A percentile compares a stretch with the other conserved stretches of the same genome.
These are phyloP conservation scores for Rhabdornis inornatus DNA, from an alignment of 2,113 vertebrate genomes.

Conservation along the genomic window DNA sequence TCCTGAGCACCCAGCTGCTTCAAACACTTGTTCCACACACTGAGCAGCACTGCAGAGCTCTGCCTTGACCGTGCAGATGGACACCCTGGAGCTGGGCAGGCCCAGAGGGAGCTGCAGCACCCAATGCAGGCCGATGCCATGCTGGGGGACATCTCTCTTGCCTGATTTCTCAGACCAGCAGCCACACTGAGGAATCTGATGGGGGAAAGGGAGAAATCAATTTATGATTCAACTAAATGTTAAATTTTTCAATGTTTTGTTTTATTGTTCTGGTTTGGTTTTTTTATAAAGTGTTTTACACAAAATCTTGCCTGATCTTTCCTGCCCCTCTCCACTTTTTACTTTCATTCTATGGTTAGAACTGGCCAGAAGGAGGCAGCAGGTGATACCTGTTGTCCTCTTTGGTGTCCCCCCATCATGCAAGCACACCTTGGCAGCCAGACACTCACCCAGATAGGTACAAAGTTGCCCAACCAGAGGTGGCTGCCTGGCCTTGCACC, in stretches of 20 bases:
- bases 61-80: neutral
- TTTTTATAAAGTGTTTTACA: rapidly evolving
- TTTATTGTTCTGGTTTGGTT: neutral
- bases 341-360: neutral
- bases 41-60: neutral
- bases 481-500: neutral
- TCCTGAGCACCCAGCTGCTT: neutral
- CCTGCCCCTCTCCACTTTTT: neutral
- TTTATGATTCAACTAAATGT: neutral
- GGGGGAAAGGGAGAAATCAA: neutral
- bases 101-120: neutral
- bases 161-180: neutral
- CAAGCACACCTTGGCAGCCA: neutral
- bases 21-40: rapidly evolving
- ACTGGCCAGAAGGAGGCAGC: neutral
- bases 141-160: neutral
- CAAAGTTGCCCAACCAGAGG: neutral
- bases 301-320: neutral
- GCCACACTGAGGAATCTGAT: neutral
- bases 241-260: neutral
- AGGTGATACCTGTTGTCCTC: neutral
- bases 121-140: rapidly evolving
- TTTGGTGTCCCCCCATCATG: neutral
- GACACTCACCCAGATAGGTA: neutral
- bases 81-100: neutral